Conservation (phyloP, 2,888 invertebrate species). For the Monochamus alternatus region DNA sequence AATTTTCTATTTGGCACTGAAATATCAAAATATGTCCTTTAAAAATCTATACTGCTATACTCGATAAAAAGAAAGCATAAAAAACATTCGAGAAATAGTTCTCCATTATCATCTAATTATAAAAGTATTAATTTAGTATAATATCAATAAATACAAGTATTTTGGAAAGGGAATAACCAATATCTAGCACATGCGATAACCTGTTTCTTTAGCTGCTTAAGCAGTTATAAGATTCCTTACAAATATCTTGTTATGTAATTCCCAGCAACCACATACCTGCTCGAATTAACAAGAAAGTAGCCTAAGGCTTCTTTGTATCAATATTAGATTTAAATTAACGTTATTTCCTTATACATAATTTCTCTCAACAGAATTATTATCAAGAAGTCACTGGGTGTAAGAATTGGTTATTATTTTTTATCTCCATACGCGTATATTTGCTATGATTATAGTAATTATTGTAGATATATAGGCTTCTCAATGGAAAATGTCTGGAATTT, state of each 20-base stretch:
- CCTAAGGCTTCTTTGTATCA: conserved; percentile 16
- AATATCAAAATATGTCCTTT: no score
- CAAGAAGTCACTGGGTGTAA: neutral
- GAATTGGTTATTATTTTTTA: conserved; percentile 21
- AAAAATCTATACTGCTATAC: no score
- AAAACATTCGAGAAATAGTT: no score
- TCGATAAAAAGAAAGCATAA: no score
- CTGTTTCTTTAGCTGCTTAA: neutral
- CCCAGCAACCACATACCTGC: conserved; percentile 3
- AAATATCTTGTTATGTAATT: conserved; percentile 28
- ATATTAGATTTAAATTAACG: conserved; percentile 11
- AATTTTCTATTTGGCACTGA: no score
- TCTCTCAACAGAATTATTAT: conserved; percentile 12
- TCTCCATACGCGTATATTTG: neutral
- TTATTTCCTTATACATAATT: conserved; percentile 20
- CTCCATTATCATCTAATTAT: no score
- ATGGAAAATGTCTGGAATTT: no score
- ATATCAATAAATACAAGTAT: neutral
- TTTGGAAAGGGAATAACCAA: conserved; percentile 21
- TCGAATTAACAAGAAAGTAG: conserved; percentile 29
- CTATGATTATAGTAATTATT: no score
- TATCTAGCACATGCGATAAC: conserved; percentile 29
- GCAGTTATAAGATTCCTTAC: neutral
- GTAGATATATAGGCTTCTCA: no score
- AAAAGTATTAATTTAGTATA: no score